Base-by-base conservation (phyloP, 2,797 vertebrate genomes). In the Clarias platycephalus region DNA sequence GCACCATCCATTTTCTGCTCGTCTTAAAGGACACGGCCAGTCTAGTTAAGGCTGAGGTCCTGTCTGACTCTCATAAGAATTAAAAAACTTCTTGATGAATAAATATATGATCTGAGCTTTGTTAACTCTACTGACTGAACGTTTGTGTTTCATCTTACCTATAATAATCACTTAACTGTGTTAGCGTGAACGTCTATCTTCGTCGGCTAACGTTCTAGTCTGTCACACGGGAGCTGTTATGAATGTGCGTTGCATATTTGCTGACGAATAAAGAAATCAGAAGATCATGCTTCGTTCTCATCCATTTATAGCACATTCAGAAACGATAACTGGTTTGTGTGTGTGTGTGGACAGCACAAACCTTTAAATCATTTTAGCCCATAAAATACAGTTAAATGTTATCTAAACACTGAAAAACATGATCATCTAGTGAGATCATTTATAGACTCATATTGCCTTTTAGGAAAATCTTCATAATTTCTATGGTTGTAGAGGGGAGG, bases 221-320 rank as follows among this genome's bases (percentile, higher is more conserved):
- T 13, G 4, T 12, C 22, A 66, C 22, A 9, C 2, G 40, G 55
- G 9, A 80, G n/a, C 10, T 24, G 53, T 40, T 49, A 49, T 75
- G 7, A 77, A 80, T 7, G 31, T 53, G 76, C 80, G 37, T n/a
- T 84, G 57, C 80, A 83, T 86, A 75, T 82, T 82, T 55, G 37
- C 74, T 80, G 37, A 37, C 34, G 55, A 82, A 75, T 26, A 78
- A 66, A 82, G 20, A 49, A 83, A n/a, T 7, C 34, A 18, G 37
- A 79, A 60, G 68, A 34, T 86, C 79, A 82, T 68, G 81, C 80
- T 83, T 70, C 22, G 22, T 84, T 82, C 44, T 87, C 81, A 26
- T 68, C 64, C 18, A 12, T 77, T 77, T 68, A 62, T 58, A 66
- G 34, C 28, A 80, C 60, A 75, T 66, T 22, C 37, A 67, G 81